Base-by-base conservation (phyloP, 2,113 vertebrate genomes). In the Bufo bufo region DNA sequence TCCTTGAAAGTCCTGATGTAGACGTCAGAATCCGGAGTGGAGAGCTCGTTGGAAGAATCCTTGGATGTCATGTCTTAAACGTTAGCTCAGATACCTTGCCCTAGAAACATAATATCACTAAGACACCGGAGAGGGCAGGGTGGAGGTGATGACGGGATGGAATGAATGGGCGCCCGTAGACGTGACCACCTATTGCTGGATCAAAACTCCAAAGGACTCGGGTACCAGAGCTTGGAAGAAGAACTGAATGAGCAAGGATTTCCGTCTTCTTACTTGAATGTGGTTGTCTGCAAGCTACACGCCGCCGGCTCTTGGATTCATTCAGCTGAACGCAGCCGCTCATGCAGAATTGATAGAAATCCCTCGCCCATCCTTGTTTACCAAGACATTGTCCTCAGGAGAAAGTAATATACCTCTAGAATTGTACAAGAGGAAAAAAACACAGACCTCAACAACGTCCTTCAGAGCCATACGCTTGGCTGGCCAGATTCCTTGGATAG, bases 1-100 rank as follows among this genome's bases (percentile, higher is more conserved):
- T 99, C 98, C 93, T 98, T 98, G 93, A 99, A 99, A 79, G 97
- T 99, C 91, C 95, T 95, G 86, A 99, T 99, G 95, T 96, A 98
- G 75, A 97, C 90, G 92, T 99, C 98, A 56, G 95, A 90, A 77
- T 99, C 98, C 0, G 94, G 93, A 93, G 94, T 79, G 66, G 91
- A 89, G 63, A 93, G 95, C 91, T 97, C 98, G 90, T 96, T 96
- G 16, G 91, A 84, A 88, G 94, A 91, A 85, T 96, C 95, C 92
- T 92, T 94, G 54, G 94, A 93, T 86, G 98, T 98, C 98, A 99
- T 99, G 90, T 91, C 91, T 92, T 16, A 66, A 88, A 9, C 4
- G 88, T 69, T 82, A 5, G 1, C 58, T 7, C 89, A 91, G 93
- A 92, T 90, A 86, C 91, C 89, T 90, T 92, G 86, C 69, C 89